Conservation (phyloP, 1,140 invertebrate species). For the Gyrodactylus bullatarudis region DNA sequence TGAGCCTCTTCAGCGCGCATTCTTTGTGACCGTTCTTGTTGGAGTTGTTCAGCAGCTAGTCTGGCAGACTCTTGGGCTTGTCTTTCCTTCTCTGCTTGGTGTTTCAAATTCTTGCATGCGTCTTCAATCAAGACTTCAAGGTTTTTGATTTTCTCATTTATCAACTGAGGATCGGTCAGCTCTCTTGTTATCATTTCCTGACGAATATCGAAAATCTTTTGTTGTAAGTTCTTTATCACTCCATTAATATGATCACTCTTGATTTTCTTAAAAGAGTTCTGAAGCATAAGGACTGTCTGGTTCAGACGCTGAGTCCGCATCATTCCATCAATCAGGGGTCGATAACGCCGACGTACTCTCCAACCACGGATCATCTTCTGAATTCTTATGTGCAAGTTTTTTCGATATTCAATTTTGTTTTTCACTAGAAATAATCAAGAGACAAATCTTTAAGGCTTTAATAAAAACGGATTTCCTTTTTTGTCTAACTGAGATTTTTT, state of each 20-base stretch:
- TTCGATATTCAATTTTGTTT: background rate
- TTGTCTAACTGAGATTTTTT: no score
- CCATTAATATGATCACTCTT: background rate
- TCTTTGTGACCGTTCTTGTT: background rate
- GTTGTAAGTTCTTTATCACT: background rate
- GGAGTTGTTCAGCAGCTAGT: background rate
- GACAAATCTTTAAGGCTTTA: no score
- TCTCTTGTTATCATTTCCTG: background rate
- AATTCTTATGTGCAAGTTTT: background rate
- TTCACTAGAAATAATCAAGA: background rate
- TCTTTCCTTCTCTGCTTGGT: background rate
- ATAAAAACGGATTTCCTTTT: no score
- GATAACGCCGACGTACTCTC: background rate
- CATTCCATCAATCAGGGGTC: background rate
- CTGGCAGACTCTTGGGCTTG: background rate
- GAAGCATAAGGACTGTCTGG: background rate
- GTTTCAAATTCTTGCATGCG: background rate
- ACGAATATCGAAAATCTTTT: background rate
- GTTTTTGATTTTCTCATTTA: background rate
- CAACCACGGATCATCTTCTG: background rate
- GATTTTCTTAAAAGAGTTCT: background rate
- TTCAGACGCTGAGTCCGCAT: background rate
- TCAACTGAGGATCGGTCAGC: background rate
- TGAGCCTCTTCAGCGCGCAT: background rate
- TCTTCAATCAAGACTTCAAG: background rate